These are phyloP conservation scores for Drosophila antonietae DNA, from an alignment of 2,888 invertebrate genomes.

Conservation along the genomic window DNA sequence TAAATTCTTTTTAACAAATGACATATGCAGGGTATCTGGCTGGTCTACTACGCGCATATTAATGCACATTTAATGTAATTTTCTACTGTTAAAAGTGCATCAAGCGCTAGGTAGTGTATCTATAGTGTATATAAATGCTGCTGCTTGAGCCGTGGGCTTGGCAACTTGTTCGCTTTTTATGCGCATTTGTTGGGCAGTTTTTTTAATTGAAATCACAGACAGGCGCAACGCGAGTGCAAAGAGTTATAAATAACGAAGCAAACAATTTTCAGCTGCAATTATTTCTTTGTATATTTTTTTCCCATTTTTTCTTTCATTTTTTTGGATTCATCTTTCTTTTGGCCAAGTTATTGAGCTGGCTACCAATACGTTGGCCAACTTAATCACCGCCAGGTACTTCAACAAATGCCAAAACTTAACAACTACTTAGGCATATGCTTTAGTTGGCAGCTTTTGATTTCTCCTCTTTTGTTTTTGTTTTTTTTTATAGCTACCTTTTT, in stretches of 20 bases:
- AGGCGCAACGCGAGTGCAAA: conserved; percentile 31
- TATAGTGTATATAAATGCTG: conserved; percentile 29
- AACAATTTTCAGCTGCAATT: conserved; percentile 63
- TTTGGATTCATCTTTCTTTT: conserved; percentile 22
- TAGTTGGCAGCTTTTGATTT: conserved; percentile 30
- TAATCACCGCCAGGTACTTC: conserved; percentile 71
- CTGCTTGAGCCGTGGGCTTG: conserved; percentile 11
- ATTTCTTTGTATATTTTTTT: conserved; percentile 32
- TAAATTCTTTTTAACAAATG: background rate
- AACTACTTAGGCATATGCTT: conserved; percentile 70
- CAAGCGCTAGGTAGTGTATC: conserved; percentile 27
- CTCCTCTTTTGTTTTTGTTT: background rate
- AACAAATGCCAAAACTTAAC: conserved; percentile 76
- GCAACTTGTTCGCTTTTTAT: conserved; percentile 41
- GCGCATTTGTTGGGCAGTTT: conserved; percentile 55
- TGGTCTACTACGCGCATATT: background rate
- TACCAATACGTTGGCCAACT: conserved; percentile 71
- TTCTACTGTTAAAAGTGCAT: conserved; percentile 53
- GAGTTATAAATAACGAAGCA: conserved; percentile 52
- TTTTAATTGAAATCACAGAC: conserved; percentile 78
- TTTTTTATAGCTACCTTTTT: conserved; percentile 40
- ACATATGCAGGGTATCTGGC: conserved; percentile 4
- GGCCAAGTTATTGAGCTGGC: conserved; percentile 47
- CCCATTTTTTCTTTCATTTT: background rate
- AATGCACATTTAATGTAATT: conserved; percentile 40